Conservation (phyloP, 1,140 invertebrate genomes). For the Drosophila kepulauana region DNA sequence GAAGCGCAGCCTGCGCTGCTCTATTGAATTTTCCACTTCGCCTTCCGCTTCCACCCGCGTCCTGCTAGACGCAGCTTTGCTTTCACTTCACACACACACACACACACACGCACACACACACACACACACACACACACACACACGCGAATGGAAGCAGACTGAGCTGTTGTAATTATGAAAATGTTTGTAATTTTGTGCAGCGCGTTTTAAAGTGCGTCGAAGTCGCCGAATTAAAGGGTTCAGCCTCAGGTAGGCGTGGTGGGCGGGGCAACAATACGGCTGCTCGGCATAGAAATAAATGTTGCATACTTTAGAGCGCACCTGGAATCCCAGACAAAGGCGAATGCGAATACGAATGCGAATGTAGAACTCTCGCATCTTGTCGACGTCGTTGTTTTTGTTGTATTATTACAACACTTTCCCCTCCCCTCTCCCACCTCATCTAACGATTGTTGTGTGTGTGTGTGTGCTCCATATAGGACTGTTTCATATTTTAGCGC, state of each 20-base stretch:
- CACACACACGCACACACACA: background rate
- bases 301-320: conserved; percentile 55
- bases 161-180: conserved; percentile 48
- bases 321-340: conserved; percentile 30
- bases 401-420: conserved; percentile 27
- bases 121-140: background rate
- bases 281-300: conserved; percentile 49
- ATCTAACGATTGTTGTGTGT: conserved; percentile 11
- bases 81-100: background rate
- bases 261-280: conserved; percentile 22
- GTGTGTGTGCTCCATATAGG: conserved; percentile 35
- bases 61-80: background rate
- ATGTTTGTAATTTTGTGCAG: conserved; percentile 45
- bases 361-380: conserved; percentile 33
- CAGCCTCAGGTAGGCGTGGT: background rate
- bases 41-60: no score
- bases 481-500: conserved; percentile 19
- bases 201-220: conserved; percentile 40
- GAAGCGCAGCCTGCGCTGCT: conserved; percentile 50
- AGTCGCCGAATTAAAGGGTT: background rate
- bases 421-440: background rate
- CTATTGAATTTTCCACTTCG: conserved; percentile 50
- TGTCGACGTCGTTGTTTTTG: conserved; percentile 14
- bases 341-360: conserved; percentile 9
- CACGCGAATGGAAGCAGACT: background rate